phyloP scores from a whole-genome alignment of 2,113 vertebrate genomes.

The Cairina moschata region DNA sequence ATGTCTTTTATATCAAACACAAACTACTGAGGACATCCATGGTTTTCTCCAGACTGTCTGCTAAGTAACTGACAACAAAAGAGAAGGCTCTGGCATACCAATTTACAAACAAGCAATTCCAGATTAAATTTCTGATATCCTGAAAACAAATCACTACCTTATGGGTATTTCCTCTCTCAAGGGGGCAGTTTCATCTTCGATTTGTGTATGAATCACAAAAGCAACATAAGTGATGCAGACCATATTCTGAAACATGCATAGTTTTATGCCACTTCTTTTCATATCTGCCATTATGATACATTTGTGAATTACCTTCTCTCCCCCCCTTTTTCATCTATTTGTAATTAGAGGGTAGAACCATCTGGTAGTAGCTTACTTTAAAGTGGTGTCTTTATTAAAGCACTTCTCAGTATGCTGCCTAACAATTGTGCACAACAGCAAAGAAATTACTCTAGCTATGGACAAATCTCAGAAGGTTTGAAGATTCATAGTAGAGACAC shows the following conservation, averaged over 20 bases:
- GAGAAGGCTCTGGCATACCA: background rate
- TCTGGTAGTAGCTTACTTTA: conserved; percentile 41
- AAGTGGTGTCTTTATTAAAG: conserved; percentile 58
- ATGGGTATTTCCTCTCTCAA: background rate
- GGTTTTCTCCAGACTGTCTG: background rate
- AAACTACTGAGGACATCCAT: background rate
- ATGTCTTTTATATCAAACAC: background rate
- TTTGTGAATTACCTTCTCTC: background rate
- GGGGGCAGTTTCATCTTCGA: conserved; percentile 10
- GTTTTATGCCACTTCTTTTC: background rate
- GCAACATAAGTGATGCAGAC: background rate
- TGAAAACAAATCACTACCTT: conserved; percentile 19
- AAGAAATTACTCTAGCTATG: background rate
- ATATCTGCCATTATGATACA: background rate
- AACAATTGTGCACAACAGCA: background rate
- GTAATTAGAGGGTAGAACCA: conserved; percentile 62
- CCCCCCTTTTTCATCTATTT: background rate
- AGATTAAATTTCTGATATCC: conserved; percentile 13
- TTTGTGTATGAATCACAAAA: conserved; percentile 33
- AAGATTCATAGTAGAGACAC: background rate
- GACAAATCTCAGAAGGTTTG: background rate
- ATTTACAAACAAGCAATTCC: conserved; percentile 5
- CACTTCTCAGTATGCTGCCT: conserved; percentile 14
- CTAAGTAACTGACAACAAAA: background rate
- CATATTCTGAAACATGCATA: background rate